Percentiles rank a stretch among this genome's conserved stretches.
phyloP scores from a whole-genome alignment of 2,113 vertebrate genomes.

The Sus scrofa region DNA sequence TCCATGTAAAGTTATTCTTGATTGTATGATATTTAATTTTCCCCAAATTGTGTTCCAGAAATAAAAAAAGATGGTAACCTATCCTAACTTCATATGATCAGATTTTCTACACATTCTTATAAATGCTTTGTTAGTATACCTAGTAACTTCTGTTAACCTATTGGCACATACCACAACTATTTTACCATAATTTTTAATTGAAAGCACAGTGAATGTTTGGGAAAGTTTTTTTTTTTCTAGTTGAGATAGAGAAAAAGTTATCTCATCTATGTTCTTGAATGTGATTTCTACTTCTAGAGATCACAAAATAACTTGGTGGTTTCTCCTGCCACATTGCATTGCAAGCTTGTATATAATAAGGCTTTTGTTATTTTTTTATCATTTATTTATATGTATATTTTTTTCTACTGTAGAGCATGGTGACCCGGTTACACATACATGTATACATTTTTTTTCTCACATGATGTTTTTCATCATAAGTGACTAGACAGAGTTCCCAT shows the following conservation, averaged over 20 bases:
- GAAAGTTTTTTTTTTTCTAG: background rate
- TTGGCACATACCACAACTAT: background rate
- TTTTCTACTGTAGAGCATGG: no score
- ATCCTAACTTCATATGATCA: background rate
- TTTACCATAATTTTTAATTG: background rate
- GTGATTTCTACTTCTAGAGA: slow-evolving; percentile 17
- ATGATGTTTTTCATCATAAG: no score
- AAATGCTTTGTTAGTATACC: background rate
- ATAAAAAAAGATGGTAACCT: background rate
- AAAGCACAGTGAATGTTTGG: background rate
- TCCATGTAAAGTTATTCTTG: background rate
- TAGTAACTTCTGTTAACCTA: background rate
- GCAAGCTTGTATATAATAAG: background rate
- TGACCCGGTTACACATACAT: no score
- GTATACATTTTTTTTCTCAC: no score
- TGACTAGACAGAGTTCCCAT: no score
- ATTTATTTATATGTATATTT: no score
- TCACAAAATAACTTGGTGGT: background rate
- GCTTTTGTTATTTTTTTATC: no score
- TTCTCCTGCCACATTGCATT: background rate
- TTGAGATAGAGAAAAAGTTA: background rate
- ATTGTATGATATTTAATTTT: background rate
- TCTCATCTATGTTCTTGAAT: background rate
- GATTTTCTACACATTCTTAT: background rate
- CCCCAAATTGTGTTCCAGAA: background rate